Conservation (phyloP, 2,113 vertebrate species). For the Pseudopipra pipra region DNA sequence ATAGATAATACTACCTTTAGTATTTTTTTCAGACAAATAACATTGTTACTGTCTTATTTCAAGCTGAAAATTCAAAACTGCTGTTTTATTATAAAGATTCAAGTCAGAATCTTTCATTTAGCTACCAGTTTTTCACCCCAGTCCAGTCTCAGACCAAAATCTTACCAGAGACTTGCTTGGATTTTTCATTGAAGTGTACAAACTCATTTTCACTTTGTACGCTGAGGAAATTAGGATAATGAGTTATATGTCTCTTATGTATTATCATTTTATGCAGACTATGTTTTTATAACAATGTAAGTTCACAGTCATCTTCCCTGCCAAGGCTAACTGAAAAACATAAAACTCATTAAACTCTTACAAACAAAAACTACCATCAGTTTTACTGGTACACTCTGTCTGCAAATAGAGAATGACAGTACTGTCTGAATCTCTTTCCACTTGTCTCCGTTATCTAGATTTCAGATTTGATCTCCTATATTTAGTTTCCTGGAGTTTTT, state of each 20-base stretch:
- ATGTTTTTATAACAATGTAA: not conserved
- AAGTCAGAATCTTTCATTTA: not conserved
- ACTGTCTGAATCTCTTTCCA: not conserved
- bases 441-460: not conserved
- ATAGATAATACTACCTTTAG: not conserved
- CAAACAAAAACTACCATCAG: not conserved
- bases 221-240: slow-evolving; percentile 1
- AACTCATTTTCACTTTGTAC: not conserved
- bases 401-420: not conserved
- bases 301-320: not conserved
- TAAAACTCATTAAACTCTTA: not conserved
- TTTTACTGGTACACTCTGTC: not conserved
- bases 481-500: not conserved
- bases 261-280: not conserved
- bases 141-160: not conserved
- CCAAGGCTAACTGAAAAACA: not conserved
- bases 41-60: not conserved
- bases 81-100: not conserved
- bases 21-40: not conserved
- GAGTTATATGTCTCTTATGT: not conserved
- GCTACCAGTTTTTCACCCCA: not conserved
- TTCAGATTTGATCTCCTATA: not conserved
- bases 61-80: not conserved
- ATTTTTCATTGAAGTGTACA: not conserved
- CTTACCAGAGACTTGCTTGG: not conserved